These are phyloP conservation scores for Drosophila sulfurigaster DNA, from an alignment of 1,140 invertebrate genomes.

Conservation along the genomic window DNA sequence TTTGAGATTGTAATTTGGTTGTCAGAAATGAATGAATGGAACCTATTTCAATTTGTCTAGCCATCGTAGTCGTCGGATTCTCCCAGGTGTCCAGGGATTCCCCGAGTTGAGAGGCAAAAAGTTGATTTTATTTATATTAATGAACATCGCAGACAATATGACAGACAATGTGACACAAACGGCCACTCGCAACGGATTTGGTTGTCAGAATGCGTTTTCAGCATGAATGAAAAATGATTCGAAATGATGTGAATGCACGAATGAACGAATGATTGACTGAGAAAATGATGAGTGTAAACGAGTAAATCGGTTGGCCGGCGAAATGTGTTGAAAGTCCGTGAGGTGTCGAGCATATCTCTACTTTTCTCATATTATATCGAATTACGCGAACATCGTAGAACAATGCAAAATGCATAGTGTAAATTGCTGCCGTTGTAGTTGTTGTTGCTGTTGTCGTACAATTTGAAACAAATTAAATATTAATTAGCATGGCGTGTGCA, in stretches of 20 bases:
- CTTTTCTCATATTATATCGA: neutral
- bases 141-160: constrained; percentile 38
- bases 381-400: constrained; percentile 37
- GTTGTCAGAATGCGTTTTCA: constrained; percentile 41
- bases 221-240: constrained; percentile 17
- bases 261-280: constrained; percentile 18
- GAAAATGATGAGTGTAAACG: neutral
- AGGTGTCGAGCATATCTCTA: neutral
- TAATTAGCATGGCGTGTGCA: constrained; percentile 75
- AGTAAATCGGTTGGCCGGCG: neutral
- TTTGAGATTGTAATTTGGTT: constrained; percentile 48
- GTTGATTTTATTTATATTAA: constrained; percentile 64
- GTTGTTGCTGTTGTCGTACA: neutral
- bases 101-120: constrained; percentile 39
- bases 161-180: constrained; percentile 25
- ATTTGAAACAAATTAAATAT: constrained; percentile 71
- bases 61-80: neutral
- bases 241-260: constrained; percentile 16
- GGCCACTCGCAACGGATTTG: constrained; percentile 23
- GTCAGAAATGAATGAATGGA: constrained; percentile 31
- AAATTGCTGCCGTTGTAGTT: constrained; percentile 13
- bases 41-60: constrained; percentile 50
- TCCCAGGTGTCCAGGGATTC: constrained; percentile 39
- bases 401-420: constrained; percentile 49
- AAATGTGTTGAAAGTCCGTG: constrained; percentile 23